A percentile compares a stretch with the other conserved stretches of the same genome.
Evolutionary conservation across 1,140 invertebrate species (phyloP).

Genomic region (Drosophila rhopaloa): DNA sequence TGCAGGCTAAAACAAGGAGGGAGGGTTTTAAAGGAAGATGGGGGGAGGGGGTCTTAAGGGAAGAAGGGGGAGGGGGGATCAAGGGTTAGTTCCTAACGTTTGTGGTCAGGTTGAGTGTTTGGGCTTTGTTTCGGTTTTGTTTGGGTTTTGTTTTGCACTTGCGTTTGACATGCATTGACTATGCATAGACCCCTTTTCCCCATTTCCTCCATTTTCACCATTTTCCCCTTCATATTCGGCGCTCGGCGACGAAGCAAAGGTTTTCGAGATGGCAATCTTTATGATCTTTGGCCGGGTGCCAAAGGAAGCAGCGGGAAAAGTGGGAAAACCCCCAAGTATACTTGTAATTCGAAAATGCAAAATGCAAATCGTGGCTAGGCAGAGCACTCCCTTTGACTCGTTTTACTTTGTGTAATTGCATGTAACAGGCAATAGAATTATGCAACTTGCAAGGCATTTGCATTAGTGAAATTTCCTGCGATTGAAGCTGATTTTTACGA

Average conservation of each 20-base stretch:
- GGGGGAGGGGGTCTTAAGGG: constrained; percentile 2
- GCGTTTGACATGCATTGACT: constrained; percentile 80
- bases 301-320: constrained; percentile 11
- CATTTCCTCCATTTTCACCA: background rate
- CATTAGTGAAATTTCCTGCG: constrained; percentile 18
- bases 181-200: constrained; percentile 50
- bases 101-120: constrained; percentile 73
- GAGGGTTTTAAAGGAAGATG: background rate
- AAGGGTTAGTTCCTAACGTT: constrained; percentile 29
- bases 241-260: constrained; percentile 61
- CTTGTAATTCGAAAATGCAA: constrained; percentile 58
- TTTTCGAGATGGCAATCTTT: constrained; percentile 60
- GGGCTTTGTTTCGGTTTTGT: constrained; percentile 61
- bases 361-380: constrained; percentile 47
- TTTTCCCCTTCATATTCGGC: constrained; percentile 1
- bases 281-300: constrained; percentile 66
- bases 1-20: background rate
- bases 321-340: constrained; percentile 26
- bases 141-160: constrained; percentile 63
- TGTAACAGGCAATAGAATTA: constrained; percentile 70
- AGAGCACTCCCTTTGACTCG: constrained; percentile 37
- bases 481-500: constrained; percentile 9
- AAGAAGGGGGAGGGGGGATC: constrained; percentile 1
- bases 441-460: constrained; percentile 43
- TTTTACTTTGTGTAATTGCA: constrained; percentile 67